Conservation (phyloP, 2,888 invertebrate genomes). For the Habrosyne pyritoides region DNA sequence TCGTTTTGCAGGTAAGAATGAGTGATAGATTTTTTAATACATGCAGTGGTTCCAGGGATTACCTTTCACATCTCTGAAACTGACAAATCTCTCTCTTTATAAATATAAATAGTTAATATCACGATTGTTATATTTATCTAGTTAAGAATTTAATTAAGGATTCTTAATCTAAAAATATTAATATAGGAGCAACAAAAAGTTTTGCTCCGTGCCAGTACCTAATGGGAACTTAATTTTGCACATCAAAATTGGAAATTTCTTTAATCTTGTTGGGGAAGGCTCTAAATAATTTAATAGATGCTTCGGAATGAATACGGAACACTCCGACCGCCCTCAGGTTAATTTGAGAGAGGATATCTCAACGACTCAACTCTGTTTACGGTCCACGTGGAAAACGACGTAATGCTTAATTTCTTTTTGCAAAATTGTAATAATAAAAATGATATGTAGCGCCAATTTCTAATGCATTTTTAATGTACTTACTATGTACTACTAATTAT, state of each 20-base stretch:
- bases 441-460: too few species aligned
- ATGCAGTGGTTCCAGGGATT: too few species aligned
- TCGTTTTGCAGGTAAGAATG: too few species aligned
- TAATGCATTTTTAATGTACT: too few species aligned
- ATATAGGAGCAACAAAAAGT: background rate
- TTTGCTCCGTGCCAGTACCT: background rate
- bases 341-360: conserved; percentile 27
- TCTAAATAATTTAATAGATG: conserved; percentile 25
- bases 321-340: conserved; percentile 19
- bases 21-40: too few species aligned
- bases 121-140: too few species aligned
- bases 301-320: conserved; percentile 21
- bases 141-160: too few species aligned
- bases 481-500: too few species aligned
- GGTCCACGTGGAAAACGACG: background rate
- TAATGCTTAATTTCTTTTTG: background rate
- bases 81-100: too few species aligned
- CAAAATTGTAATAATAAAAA: background rate
- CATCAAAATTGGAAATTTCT: conserved; percentile 10
- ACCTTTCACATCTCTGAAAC: too few species aligned
- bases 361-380: conserved; percentile 12
- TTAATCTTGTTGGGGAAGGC: conserved; percentile 9
- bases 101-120: too few species aligned
- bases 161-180: background rate
- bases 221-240: conserved; percentile 2